Evolutionary conservation across 2,888 invertebrate genomes (phyloP).

Genomic region (Caenorhabditis panamensis): DNA sequence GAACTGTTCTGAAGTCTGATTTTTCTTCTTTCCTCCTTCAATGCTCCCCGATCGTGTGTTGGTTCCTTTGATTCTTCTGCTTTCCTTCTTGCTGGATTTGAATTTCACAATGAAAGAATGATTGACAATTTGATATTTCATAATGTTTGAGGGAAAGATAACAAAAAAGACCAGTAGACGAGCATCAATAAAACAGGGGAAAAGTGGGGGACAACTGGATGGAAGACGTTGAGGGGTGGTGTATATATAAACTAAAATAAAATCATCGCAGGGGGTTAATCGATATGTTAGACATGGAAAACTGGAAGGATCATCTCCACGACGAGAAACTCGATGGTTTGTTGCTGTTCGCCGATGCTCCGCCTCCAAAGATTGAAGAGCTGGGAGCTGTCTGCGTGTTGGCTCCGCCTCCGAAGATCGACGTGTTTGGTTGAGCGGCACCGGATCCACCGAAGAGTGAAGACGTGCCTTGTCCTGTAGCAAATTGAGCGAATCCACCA

Average conservation of each 20-base stretch:
- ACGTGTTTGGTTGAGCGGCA: slow-evolving; percentile 23
- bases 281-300: slow-evolving; percentile 30
- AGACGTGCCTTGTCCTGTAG: slow-evolving; percentile 36
- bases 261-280: slow-evolving; percentile 10
- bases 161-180: slow-evolving; percentile 7
- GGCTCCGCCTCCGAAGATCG: slow-evolving; percentile 58
- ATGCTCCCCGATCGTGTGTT: no score
- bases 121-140: not conserved
- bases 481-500: slow-evolving; percentile 55
- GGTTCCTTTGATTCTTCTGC: no score
- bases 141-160: not conserved
- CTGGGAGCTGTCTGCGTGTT: not conserved
- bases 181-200: slow-evolving; percentile 38
- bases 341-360: slow-evolving; percentile 37
- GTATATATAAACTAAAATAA: slow-evolving; percentile 29
- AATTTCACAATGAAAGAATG: no score
- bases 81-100: no score
- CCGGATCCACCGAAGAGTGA: slow-evolving; percentile 46
- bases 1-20: no score
- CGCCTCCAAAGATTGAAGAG: slow-evolving; percentile 59
- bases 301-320: slow-evolving; percentile 40
- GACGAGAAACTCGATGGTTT: slow-evolving; percentile 42
- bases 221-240: not conserved
- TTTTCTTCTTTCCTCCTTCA: no score
- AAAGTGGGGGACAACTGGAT: not conserved